Conservation (phyloP, 2,888 invertebrate genomes). For the Allacma fusca region DNA sequence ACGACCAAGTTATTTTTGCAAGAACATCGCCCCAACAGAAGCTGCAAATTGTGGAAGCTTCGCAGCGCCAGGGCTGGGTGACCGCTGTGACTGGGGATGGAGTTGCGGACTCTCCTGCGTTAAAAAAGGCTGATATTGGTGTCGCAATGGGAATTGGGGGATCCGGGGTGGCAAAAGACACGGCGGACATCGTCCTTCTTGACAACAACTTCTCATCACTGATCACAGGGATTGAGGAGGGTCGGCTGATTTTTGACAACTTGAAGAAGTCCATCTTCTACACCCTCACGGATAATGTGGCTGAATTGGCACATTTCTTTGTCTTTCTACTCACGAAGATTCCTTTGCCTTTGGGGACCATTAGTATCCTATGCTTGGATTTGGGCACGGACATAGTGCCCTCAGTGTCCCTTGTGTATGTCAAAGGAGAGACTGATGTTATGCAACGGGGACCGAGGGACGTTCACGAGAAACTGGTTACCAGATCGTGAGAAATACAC, state of each 20-base stretch:
- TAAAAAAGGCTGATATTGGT: slow-evolving; percentile 90
- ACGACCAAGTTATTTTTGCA: slow-evolving; percentile 95
- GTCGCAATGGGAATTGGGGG: slow-evolving; percentile 79
- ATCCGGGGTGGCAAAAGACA: slow-evolving; percentile 99
- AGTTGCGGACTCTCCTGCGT: slow-evolving; percentile 89
- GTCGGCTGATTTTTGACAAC: slow-evolving; percentile 98
- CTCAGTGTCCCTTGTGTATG: slow-evolving; percentile 78
- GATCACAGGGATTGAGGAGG: slow-evolving; percentile 99
- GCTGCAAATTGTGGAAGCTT: slow-evolving; percentile 72
- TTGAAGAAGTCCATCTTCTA: slow-evolving; percentile 98
- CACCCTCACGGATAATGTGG: slow-evolving; percentile 95
- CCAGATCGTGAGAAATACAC: slow-evolving; percentile 65
- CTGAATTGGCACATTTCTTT: slow-evolving; percentile 67
- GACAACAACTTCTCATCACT: slow-evolving; percentile 99
- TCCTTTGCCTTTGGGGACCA: slow-evolving; percentile 93
- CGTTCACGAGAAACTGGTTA: slow-evolving; percentile 75
- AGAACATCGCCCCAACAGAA: slow-evolving; percentile 91
- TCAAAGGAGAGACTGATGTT: slow-evolving; percentile 76
- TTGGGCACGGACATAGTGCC: slow-evolving; percentile 96
- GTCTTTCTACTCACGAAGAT: slow-evolving; percentile 93
- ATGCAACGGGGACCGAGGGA: slow-evolving; percentile 74
- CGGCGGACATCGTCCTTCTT: slow-evolving; percentile 98
- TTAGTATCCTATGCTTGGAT: slow-evolving; percentile 98
- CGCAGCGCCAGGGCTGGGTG: slow-evolving; percentile 77
- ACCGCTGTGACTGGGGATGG: slow-evolving; percentile 74